phyloP scores from a whole-genome alignment of 1,140 invertebrate species.

The Mylabris phalerata region DNA sequence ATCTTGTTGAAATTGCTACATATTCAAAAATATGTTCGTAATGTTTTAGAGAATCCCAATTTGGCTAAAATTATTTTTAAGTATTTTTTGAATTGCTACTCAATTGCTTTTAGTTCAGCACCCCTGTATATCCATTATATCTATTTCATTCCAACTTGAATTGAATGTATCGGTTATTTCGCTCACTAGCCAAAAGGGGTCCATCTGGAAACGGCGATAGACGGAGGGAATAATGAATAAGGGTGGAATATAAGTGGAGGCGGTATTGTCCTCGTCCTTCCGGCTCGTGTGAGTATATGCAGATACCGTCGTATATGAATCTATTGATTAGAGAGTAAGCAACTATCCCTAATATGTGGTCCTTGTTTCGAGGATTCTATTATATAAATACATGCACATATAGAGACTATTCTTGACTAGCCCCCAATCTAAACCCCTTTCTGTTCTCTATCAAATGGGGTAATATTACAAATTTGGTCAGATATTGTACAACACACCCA shows the following conservation, averaged over 20 bases:
- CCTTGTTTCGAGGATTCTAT: conserved; percentile 13
- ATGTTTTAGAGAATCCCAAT: no score
- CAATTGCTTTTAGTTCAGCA: no score
- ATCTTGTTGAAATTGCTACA: no score
- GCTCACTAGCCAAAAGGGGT: background rate
- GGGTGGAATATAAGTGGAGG: conserved; percentile 2
- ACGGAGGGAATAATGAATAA: background rate
- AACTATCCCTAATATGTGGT: conserved; percentile 16
- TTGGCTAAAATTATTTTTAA: no score
- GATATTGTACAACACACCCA: conserved; percentile 1
- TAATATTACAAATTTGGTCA: conserved; percentile 24
- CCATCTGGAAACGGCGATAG: background rate
- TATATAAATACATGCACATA: conserved; percentile 2
- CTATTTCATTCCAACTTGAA: background rate
- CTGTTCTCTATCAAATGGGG: conserved; percentile 1
- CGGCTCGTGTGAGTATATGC: conserved; percentile 28
- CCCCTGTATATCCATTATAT: background rate
- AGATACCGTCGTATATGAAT: conserved; percentile 37
- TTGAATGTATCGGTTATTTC: background rate
- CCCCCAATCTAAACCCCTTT: conserved; percentile 21
- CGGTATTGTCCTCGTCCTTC: conserved; percentile 6
- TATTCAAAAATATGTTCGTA: no score
- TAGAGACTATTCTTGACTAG: conserved; percentile 8
- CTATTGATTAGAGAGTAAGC: conserved; percentile 33
- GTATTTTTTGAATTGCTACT: no score